Percentiles rank a stretch among this genome's conserved stretches.
Conservation (phyloP, 2,888 invertebrate species). For the Galeopsomyia nigrocyanea region DNA sequence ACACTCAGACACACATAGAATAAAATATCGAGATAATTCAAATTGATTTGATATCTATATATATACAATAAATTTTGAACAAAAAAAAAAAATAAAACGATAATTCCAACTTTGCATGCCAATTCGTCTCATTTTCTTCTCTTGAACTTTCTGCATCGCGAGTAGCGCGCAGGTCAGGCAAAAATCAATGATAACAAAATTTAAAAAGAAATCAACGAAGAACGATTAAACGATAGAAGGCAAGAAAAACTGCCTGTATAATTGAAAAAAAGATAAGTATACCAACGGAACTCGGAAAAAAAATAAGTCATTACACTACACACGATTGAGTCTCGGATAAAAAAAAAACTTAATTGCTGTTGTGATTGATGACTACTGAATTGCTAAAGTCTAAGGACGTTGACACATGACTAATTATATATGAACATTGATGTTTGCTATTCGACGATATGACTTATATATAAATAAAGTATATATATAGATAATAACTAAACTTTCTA, state of each 20-base stretch:
- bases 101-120: constrained; percentile 28
- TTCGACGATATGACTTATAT: not conserved
- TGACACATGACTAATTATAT: constrained; percentile 34
- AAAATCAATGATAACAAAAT: constrained; percentile 27
- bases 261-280: constrained; percentile 7
- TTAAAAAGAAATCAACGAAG: not conserved
- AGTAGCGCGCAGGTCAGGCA: constrained; percentile 29
- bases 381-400: constrained; percentile 41
- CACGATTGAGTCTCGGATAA: constrained; percentile 27
- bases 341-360: constrained; percentile 18
- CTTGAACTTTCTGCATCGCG: constrained; percentile 35
- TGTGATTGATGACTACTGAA: constrained; percentile 35
- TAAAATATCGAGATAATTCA: constrained; percentile 18
- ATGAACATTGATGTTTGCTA: not conserved
- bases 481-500: not conserved
- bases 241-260: not conserved
- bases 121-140: constrained; percentile 44
- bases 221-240: constrained; percentile 1
- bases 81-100: not conserved
- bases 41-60: constrained; percentile 17
- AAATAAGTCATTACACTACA: constrained; percentile 41
- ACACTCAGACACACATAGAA: constrained; percentile 40
- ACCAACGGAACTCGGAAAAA: constrained; percentile 29
- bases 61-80: not conserved
- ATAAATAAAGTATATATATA: not conserved